phyloP scores from a whole-genome alignment of 2,888 invertebrate genomes.

The Tortricodes alternella region DNA sequence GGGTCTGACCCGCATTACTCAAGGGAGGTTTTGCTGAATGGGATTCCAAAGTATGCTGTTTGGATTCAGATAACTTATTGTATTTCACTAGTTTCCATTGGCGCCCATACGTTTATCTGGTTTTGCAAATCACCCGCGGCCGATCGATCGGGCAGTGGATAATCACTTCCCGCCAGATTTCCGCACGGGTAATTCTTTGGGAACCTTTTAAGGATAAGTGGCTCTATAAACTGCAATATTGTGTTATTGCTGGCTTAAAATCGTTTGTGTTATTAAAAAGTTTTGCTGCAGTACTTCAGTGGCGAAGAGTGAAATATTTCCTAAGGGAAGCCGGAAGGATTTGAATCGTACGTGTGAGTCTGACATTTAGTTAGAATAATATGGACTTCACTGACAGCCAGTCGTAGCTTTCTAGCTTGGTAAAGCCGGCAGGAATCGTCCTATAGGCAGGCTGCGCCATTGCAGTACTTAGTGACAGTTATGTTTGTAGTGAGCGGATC shows the following conservation, averaged over 20 bases:
- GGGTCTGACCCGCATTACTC: constrained; percentile 76
- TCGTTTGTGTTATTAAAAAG: neutral
- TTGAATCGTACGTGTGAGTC: too few relatives aligned
- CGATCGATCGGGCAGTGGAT: neutral
- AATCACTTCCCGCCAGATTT: constrained; percentile 10
- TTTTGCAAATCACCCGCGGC: constrained; percentile 21
- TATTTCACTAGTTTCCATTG: constrained; percentile 50
- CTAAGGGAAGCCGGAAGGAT: too few relatives aligned
- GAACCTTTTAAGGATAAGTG: neutral
- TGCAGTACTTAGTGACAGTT: too few relatives aligned
- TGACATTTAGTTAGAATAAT: too few relatives aligned
- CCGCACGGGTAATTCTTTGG: neutral
- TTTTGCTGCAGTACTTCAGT: too few relatives aligned
- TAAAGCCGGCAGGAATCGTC: too few relatives aligned
- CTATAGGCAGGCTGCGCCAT: too few relatives aligned
- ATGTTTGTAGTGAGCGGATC: too few relatives aligned
- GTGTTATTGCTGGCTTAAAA: neutral
- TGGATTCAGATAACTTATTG: constrained; percentile 66
- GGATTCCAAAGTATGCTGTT: constrained; percentile 68
- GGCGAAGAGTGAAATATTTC: too few relatives aligned
- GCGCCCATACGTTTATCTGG: constrained; percentile 31
- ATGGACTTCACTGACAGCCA: too few relatives aligned
- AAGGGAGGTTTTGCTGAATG: constrained; percentile 73
- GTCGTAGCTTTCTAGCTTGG: too few relatives aligned
- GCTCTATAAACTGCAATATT: neutral